Evolutionary conservation across 1,140 invertebrate species (phyloP).

Genomic region (Drosophila pseudoobscura): DNA sequence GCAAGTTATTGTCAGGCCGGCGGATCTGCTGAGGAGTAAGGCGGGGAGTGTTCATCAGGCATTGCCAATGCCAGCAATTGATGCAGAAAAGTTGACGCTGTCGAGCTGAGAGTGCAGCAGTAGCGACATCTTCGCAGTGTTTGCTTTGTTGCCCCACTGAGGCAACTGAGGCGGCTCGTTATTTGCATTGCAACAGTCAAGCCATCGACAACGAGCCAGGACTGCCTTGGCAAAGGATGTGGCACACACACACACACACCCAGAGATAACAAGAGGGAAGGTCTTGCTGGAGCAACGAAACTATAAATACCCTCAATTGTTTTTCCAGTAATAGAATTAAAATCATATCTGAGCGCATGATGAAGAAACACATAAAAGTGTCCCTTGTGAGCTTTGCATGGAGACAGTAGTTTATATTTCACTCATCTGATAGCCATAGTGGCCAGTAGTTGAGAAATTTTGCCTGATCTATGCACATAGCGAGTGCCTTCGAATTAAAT

Average conservation of each 20-base stretch:
- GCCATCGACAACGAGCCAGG: conserved; percentile 44
- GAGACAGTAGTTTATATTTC: no score
- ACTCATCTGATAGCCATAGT: no score
- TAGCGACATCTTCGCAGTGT: conserved; percentile 54
- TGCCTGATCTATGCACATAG: no score
- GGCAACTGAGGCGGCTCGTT: conserved; percentile 50
- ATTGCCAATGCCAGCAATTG: conserved; percentile 63
- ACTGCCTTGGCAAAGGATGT: conserved; percentile 47
- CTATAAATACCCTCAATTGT: no score
- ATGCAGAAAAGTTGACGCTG: conserved; percentile 77
- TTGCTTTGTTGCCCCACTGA: conserved; percentile 58
- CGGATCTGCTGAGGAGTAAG: conserved; percentile 27
- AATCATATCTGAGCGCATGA: no score
- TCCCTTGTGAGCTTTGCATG: no score
- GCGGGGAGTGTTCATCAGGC: conserved; percentile 60
- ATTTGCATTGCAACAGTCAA: conserved; percentile 70
- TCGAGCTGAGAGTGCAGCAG: conserved; percentile 35
- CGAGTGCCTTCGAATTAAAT: no score
- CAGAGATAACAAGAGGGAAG: not conserved
- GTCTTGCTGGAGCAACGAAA: no score
- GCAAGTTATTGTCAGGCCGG: conserved; percentile 48
- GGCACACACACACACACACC: conserved; percentile 39
- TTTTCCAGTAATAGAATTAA: no score
- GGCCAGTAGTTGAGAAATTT: no score
- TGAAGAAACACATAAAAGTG: no score